Evolutionary conservation across 1,140 invertebrate species (phyloP), one percentile per base, ranked within the genome.

Genomic region (Leptonema lineaticorne): DNA sequence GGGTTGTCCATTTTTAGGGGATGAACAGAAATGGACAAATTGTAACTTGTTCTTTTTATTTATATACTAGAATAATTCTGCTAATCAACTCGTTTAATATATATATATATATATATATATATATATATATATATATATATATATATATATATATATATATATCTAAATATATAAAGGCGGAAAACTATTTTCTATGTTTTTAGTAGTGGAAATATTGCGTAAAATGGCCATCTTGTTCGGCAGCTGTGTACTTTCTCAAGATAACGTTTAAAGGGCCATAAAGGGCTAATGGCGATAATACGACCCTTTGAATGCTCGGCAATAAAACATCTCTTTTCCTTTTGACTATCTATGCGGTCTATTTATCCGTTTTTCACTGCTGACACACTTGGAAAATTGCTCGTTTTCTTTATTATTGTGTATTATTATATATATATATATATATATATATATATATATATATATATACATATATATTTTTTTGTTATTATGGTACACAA

Each of bases 1-100:
- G 62, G 62, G 62, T 59, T 59, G 50, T 24, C 1, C 14, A n/a
- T 14, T n/a, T 16, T n/a, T n/a, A 45, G 11, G 16, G 3, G 16
- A 3, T 11, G 30, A 33, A 45, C 14, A 14, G 11, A 45, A 45
- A 45, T 16, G 57, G 57, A 59, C n/a, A n/a, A 59, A 33, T 30
- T 59, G 30, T 59, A 59, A 59, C 33, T 59, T 59, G 57, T 59
- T 29, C n/a, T n/a, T n/a, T n/a, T n/a, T n/a, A n/a, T n/a, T n/a
- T n/a, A n/a, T n/a, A n/a, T n/a, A n/a, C n/a, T n/a, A n/a, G n/a
- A n/a, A n/a, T n/a, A n/a, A n/a, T n/a, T n/a, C n/a, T n/a, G 24
- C 53, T 28, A 22, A 6, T 57, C 53, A 16, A 6, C 6, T n/a
- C 6, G 45, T 6, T 16, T 16, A 6, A 48, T 7, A 7, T 16